Evolutionary conservation across 2,797 vertebrate species (phyloP).

Genomic region (Enteromius mattozi): DNA sequence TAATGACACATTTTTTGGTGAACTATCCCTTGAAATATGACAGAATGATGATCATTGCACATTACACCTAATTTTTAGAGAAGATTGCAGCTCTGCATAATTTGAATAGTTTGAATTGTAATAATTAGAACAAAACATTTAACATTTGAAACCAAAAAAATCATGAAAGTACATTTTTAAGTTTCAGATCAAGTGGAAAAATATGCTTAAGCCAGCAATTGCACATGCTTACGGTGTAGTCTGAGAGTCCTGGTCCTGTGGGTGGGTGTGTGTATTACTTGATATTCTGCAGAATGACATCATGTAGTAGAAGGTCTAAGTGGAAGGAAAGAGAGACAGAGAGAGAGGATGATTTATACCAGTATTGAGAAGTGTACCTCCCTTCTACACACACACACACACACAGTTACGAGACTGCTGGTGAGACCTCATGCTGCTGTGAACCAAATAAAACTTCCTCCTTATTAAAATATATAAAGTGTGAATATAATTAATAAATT

Average conservation of each 20-base stretch:
- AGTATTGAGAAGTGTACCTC: slow-evolving; percentile 52
- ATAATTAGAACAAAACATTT: not conserved
- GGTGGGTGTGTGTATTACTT: slow-evolving; percentile 38
- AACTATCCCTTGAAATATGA: not conserved
- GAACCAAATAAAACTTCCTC: slow-evolving; percentile 10
- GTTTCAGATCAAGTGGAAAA: not conserved
- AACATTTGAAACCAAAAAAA: not conserved
- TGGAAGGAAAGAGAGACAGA: not conserved
- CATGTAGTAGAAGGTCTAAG: slow-evolving; percentile 45
- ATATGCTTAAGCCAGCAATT: not conserved
- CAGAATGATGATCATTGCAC: not conserved
- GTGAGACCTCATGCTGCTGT: slow-evolving; percentile 20
- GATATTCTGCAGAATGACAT: slow-evolving; percentile 56
- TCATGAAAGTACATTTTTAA: not conserved
- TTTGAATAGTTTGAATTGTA: not conserved
- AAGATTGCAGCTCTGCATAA: not conserved
- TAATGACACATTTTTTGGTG: not conserved
- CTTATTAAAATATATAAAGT: slow-evolving; percentile 32
- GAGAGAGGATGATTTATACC: slow-evolving; percentile 22
- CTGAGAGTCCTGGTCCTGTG: slow-evolving; percentile 34
- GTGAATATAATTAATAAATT: slow-evolving; percentile 17
- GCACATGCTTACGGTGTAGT: slow-evolving; percentile 19
- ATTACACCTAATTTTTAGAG: not conserved
- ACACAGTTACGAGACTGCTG: not conserved
- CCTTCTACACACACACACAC: not conserved